Base-by-base conservation (phyloP, 2,113 vertebrate species). In the Misgurnus anguillicaudatus region DNA sequence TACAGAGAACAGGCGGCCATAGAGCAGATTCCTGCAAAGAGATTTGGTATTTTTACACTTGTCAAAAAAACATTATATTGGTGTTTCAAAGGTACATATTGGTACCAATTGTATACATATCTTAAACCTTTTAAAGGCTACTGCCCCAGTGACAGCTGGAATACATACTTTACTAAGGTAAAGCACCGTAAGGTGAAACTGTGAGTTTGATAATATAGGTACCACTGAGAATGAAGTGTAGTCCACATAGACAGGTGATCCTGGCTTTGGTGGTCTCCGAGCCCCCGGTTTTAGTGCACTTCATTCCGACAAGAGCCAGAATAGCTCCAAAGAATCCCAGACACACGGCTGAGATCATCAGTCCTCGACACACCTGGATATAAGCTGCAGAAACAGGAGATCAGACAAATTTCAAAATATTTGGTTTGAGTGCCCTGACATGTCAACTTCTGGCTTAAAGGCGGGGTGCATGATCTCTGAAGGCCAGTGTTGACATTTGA, bases 261-360 rank as follows among this genome's bases (percentile, higher is more conserved):
- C 93, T 96, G 73, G 96, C 94, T 91, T 99, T 99, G 85, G 92
- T 93, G 84, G 92, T 92, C 75, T 98, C 93, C 0, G 95, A 94
- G 72, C 97, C 97, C 86, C 97, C 97, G 0, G 98, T 93, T 87
- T 94, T 98, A 5, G 97, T 98, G 81, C 98, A 99, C 83, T 98
- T 98, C 98, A 99, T 99, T 45, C 97, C 98, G 78, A 98, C 80
- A 74, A 99, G 91, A 31, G 95, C 95, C 68, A 96, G 92, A 75
- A 91, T 14, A 4, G 92, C 90, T 2, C 94, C 97, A 0, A 99
- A 96, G 87, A 98, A 98, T 36, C 97, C 98, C 89, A 99, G 90
- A 83, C 94, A 95, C 82, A 98, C 94, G 0, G 96, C 90, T 0
- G 95, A 89, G 39, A 99, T 99, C 96, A 98, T 98, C 65, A 99